Evolutionary conservation across 2,888 invertebrate species (phyloP).

Genomic region (Odontomyia ornata): DNA sequence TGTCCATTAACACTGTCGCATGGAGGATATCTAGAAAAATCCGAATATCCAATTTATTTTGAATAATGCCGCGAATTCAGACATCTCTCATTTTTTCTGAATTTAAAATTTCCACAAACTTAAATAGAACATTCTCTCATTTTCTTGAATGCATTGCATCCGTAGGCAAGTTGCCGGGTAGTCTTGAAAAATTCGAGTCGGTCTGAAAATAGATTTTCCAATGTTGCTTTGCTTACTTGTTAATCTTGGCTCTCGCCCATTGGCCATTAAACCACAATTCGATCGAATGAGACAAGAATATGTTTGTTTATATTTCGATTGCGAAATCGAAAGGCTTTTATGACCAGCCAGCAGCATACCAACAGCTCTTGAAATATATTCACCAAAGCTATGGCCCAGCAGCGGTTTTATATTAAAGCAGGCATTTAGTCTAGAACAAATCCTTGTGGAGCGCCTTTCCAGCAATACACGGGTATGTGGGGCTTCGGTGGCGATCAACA

Average conservation of each 20-base stretch:
- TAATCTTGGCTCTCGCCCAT: not conserved
- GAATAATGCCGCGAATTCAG: not conserved
- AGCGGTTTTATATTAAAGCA: not conserved
- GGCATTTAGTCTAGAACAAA: not conserved
- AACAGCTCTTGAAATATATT: slow-evolving; percentile 14
- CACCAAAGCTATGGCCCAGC: not conserved
- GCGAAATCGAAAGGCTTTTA: slow-evolving; percentile 34
- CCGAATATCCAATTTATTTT: not conserved
- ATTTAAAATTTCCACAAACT: not conserved
- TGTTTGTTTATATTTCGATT: slow-evolving; percentile 40
- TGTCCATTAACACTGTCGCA: too few species aligned
- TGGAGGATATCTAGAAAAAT: too few species aligned
- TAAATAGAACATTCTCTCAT: not conserved
- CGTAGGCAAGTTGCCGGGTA: not conserved
- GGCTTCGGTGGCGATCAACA: not conserved
- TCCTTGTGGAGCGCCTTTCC: slow-evolving; percentile 28
- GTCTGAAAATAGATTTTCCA: slow-evolving; percentile 39
- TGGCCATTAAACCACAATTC: slow-evolving; percentile 22
- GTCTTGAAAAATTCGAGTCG: slow-evolving; percentile 19
- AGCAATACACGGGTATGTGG: not conserved
- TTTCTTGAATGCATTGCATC: not conserved
- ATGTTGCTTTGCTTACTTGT: not conserved
- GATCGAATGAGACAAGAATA: not conserved
- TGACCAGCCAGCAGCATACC: not conserved
- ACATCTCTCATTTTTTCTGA: not conserved